A percentile compares a stretch with the other conserved stretches of the same genome.
Evolutionary conservation across 53 echinoderm and acorn worm genomes (phyloP).

Genomic region (Paelopatides confundens): DNA sequence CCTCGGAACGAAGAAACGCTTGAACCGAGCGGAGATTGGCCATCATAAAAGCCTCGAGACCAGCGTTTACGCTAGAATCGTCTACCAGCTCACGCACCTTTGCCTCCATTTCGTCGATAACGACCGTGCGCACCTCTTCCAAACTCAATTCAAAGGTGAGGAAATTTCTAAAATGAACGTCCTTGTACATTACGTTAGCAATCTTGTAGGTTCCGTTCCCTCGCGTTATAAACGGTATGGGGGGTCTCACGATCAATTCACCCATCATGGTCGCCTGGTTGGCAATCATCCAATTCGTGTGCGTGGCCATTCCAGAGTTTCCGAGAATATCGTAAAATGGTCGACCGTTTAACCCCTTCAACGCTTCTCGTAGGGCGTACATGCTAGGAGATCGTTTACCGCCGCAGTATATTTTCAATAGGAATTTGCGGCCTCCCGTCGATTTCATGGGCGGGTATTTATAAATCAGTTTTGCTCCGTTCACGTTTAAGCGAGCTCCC

Average conservation of each 20-base stretch:
- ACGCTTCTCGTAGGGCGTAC: neutral
- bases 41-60: too few species aligned
- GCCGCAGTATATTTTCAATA: neutral
- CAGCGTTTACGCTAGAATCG: too few species aligned
- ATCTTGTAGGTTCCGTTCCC: neutral
- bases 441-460: neutral
- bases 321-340: neutral
- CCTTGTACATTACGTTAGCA: neutral
- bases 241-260: neutral
- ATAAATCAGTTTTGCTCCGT: neutral
- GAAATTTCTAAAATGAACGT: neutral
- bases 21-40: neutral
- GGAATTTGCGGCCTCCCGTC: neutral
- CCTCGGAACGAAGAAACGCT: too few species aligned
- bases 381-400: neutral
- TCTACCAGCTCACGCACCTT: too few species aligned
- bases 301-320: neutral
- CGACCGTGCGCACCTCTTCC: neutral
- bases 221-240: neutral
- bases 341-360: neutral
- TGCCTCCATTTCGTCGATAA: neutral
- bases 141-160: neutral
- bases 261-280: neutral
- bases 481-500: neutral
- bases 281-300: neutral